Evolutionary conservation across 2,113 vertebrate species (phyloP), one percentile per base, ranked within the genome.

Genomic region (Accipiter virgatus): DNA sequence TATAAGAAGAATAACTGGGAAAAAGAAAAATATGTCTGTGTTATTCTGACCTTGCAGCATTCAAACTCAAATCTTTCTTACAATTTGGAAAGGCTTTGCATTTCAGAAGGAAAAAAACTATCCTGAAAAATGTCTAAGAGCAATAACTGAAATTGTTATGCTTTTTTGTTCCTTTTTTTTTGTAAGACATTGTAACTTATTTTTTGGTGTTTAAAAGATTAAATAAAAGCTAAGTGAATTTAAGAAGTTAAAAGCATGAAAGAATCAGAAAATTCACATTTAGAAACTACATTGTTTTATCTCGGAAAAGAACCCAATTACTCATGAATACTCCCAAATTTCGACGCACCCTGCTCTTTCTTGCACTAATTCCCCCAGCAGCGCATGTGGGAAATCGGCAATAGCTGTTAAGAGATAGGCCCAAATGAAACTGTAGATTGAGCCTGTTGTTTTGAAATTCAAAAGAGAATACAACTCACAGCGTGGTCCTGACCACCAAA

Each of bases 371-470:
- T 85, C 20, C 59, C 32, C 27, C n/a, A 26, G 42, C n/a, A 38
- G 66, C 3, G 6, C 21, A 6, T 0, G 12, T 19, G 32, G 80
- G 58, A 25, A 21, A 6, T 20, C 0, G 7, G 40, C 53, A 8
- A 63, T 6, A 10, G 40, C 65, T 67, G 20, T 5, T 8, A 3
- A 4, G 63, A 67, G 55, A 4, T 13, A 36, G 62, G 26, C 70
- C 50, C 80, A 16, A 3, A 34, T 13, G 65, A 59, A 66, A 17
- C n/a, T 23, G 1, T 1, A 11, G 67, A 3, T 38, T 3, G 32
- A 80, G 7, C 38, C 53, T 7, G 8, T 13, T 27, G 58, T 4
- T 42, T 15, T 36, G 71, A 40, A 14, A 16, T 61, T 38, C 5
- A 20, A 27, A 43, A 14, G 43, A 55, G 40, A 66, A 27, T n/a